Percentiles rank a stretch among this genome's conserved stretches.
These are phyloP conservation scores for Siphlonurus alternatus DNA, from an alignment of 2,888 invertebrate species.

Conservation along the genomic window DNA sequence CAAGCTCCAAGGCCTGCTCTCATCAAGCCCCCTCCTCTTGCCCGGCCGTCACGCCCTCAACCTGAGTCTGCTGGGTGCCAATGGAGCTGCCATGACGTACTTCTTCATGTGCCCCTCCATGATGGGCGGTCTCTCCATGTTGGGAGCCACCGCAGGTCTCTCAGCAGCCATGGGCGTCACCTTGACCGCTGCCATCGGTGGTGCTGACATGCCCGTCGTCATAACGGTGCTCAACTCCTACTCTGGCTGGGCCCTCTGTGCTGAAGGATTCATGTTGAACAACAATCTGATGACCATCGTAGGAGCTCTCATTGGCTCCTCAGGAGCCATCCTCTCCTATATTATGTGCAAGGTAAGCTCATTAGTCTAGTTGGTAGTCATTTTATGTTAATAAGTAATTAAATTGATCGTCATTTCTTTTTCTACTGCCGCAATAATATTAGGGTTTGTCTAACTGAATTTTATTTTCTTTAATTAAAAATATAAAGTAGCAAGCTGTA, in stretches of 20 bases:
- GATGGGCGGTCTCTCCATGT: conserved; percentile 49
- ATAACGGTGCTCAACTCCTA: conserved; percentile 86
- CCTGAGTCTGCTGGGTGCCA: conserved; percentile 44
- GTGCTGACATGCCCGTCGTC: conserved; percentile 87
- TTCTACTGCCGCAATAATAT: neutral
- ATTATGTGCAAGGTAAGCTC: conserved; percentile 81
- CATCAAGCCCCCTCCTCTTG: conserved; percentile 61
- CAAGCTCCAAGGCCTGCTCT: conserved; percentile 67
- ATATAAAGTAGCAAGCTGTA: too few relatives aligned
- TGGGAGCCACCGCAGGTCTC: conserved; percentile 57
- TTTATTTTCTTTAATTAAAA: too few relatives aligned
- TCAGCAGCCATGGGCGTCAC: conserved; percentile 73
- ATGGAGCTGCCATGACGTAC: conserved; percentile 56
- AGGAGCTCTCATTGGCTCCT: conserved; percentile 78
- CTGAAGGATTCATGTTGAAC: conserved; percentile 87
- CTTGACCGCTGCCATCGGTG: conserved; percentile 77
- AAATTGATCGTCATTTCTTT: conserved; percentile 4
- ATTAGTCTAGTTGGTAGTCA: conserved; percentile 4
- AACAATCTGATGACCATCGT: conserved; percentile 85
- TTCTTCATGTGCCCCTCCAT: conserved; percentile 44
- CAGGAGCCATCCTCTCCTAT: conserved; percentile 81
- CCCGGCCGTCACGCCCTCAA: conserved; percentile 72
- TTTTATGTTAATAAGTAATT: neutral
- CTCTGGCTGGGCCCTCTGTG: conserved; percentile 86
- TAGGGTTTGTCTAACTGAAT: too few relatives aligned